Percentiles rank a stretch among this genome's conserved stretches.
These are phyloP conservation scores for Rhopalosiphum nymphaeae DNA, from an alignment of 2,888 invertebrate species.

Conservation along the genomic window DNA sequence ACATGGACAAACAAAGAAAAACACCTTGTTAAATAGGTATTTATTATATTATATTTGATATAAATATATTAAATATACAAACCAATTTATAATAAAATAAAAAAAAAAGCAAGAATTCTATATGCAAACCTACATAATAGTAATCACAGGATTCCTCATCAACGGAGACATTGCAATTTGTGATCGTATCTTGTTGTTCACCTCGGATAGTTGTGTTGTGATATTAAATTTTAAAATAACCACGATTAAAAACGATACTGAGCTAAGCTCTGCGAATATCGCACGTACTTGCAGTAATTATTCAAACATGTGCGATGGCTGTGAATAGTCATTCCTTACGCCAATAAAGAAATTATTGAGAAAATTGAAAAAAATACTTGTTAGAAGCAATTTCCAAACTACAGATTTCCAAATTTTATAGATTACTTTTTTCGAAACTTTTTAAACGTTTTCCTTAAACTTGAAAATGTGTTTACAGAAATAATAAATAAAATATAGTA, in stretches of 20 bases:
- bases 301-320: not conserved
- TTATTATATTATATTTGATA: not conserved
- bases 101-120: not conserved
- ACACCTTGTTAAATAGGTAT: not conserved
- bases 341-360: not conserved
- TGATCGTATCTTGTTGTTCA: not conserved
- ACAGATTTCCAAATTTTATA: not conserved
- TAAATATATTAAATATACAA: not conserved
- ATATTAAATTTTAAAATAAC: not conserved
- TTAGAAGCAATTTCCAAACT: not conserved
- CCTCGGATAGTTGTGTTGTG: not conserved
- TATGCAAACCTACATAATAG: not conserved
- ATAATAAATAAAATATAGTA: not conserved
- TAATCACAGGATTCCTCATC: not conserved
- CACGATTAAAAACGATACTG: not conserved
- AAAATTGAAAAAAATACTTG: not conserved
- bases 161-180: not conserved
- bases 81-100: not conserved
- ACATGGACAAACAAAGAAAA: not conserved
- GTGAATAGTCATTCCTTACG: not conserved
- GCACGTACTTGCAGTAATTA: not conserved
- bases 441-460: not conserved
- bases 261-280: not conserved
- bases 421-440: not conserved
- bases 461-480: not conserved